A percentile compares a stretch with the other conserved stretches of the same genome.
phyloP scores from a whole-genome alignment of 2,113 vertebrate species.

The Cnemophilus loriae region DNA sequence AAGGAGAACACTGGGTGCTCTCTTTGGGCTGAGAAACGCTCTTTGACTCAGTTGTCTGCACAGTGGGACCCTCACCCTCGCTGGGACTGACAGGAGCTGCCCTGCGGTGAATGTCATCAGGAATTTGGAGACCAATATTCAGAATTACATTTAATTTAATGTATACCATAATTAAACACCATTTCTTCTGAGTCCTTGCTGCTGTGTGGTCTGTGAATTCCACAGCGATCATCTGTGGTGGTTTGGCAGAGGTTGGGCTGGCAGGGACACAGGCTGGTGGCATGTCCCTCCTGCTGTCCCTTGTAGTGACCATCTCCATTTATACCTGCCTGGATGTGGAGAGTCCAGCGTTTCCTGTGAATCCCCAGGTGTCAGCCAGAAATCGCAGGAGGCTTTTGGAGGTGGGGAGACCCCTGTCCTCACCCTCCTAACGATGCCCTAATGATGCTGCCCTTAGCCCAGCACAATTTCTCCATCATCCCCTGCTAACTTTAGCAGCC shows the following conservation, averaged over 20 bases:
- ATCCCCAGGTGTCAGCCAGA: neutral
- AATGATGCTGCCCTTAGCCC: neutral
- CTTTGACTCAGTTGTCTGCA: neutral
- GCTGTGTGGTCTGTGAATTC: neutral
- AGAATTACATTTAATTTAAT: constrained; percentile 56
- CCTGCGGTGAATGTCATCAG: neutral
- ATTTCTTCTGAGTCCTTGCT: neutral
- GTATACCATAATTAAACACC: constrained; percentile 61
- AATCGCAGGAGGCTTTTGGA: neutral
- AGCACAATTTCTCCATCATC: neutral
- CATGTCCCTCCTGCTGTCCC: neutral
- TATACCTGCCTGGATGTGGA: neutral
- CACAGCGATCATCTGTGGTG: neutral
- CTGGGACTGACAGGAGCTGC: neutral
- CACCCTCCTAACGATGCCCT: neutral
- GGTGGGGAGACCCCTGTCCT: neutral
- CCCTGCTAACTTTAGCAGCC: neutral
- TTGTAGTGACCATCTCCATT: neutral
- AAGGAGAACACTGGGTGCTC: neutral
- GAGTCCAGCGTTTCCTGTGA: neutral
- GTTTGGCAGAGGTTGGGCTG: neutral
- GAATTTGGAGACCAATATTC: neutral
- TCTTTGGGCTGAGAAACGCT: neutral
- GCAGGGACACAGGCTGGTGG: neutral
- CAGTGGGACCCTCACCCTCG: neutral